Base-by-base conservation (phyloP, 2,888 invertebrate species). In the Apamea crenata region DNA sequence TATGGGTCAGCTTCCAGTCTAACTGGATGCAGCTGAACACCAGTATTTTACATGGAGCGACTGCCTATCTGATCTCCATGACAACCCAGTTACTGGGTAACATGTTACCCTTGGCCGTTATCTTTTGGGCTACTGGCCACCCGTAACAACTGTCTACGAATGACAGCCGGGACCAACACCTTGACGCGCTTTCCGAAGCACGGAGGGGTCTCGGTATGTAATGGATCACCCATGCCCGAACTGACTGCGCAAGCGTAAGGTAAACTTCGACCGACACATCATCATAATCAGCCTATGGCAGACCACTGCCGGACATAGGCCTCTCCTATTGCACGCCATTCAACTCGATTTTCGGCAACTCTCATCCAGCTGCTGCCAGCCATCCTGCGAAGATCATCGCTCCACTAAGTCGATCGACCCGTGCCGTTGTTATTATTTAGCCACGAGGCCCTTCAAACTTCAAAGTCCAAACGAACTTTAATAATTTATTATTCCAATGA, bases 401-500 rank as follows among this genome's bases (percentile, higher is more conserved):
- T 32, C 32, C 32, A 32, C 32, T 3, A 2, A 32, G 32, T 32
- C 32, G 25, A 8, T n/a, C n/a, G 1, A 40, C n/a, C 16, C 40
- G 1, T 40, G 29, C 1, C 4, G 50, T 5, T 53, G 16, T 40
- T 44, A 56, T 40, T 1, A 56, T 25, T 75, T 29, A 18, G 18
- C 4, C 12, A 73, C 18, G 12, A 44, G 4, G 7, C 12, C 32
- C 21, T 50, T 16, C 18, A 25, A 18, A 32, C 65, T 73, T 67
- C 80, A 63, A 78, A 78, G 56, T 72, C n/a, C 25, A 32, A 68
- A 67, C 47, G 29, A 73, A 84, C 59, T 73, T 79, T 66, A 73
- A 44, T 72, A 59, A 73, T n/a, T 56, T 25, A 56, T 73, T 69
- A 79, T 84, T 74, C 59, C 71, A 65, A 75, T 84, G 63, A 36